Evolutionary conservation across 2,888 invertebrate species (phyloP).

Genomic region (Perdita meconis): DNA sequence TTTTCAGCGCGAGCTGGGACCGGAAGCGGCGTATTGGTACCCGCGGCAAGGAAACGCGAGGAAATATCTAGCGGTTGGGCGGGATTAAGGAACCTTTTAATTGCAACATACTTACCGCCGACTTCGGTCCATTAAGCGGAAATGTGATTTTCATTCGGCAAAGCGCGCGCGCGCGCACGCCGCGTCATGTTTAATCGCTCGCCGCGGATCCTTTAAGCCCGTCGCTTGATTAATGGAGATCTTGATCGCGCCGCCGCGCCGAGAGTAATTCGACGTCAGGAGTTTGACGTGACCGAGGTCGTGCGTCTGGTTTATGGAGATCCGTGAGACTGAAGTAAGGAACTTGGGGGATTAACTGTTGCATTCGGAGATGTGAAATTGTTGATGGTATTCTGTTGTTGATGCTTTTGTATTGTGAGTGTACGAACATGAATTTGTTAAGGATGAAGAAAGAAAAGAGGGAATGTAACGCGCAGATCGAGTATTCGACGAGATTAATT

Average conservation of each 20-base stretch:
- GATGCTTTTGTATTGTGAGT: too few species aligned
- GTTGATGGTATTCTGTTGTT: too few species aligned
- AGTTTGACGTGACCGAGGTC: not conserved
- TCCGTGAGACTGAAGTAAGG: too few species aligned
- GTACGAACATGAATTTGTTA: too few species aligned
- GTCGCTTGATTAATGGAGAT: constrained; percentile 48
- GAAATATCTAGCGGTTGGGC: constrained; percentile 75
- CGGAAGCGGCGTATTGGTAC: constrained; percentile 31
- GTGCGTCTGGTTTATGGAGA: not conserved
- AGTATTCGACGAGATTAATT: too few species aligned
- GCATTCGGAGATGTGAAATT: too few species aligned
- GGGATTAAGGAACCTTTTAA: constrained; percentile 79
- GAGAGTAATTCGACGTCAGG: not conserved
- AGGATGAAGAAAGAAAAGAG: too few species aligned
- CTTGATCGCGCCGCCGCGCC: not conserved
- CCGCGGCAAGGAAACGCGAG: constrained; percentile 44
- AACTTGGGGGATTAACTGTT: too few species aligned
- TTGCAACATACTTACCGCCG: constrained; percentile 77
- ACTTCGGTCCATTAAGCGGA: constrained; percentile 66
- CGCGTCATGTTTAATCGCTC: constrained; percentile 46
- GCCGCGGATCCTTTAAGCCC: constrained; percentile 51
- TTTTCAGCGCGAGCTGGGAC: constrained; percentile 42
- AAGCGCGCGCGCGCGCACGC: not conserved
- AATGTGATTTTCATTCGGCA: constrained; percentile 65
- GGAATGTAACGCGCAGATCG: too few species aligned